Evolutionary conservation across 2,888 invertebrate genomes (phyloP), one percentile per base, ranked within the genome.

Genomic region (Eupithecia abbreviata): DNA sequence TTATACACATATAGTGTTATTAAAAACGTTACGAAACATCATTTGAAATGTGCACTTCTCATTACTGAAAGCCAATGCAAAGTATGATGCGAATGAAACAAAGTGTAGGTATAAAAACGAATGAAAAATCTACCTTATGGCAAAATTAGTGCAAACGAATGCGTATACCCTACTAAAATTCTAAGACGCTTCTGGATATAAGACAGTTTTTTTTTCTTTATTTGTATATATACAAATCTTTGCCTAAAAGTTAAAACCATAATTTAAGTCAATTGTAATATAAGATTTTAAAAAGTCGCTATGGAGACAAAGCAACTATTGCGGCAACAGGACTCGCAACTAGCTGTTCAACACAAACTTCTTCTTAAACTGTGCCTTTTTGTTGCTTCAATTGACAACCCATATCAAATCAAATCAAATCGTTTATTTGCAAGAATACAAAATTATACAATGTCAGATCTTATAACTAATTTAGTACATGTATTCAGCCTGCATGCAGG

Each of bases 231-330:
- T 30, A 30, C 30, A 62, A 30, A 30, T 3, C 3, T 9, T 43
- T 18, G 15, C n/a, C 43, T 43, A n/a, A 68, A 68, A 68, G 7
- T 68, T 43, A 68, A 9, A 69, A 69, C 47, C 0, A 13, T 18
- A 18, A 69, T 43, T 45, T 69, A 49, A 69, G 69, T 69, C 69
- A 69, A 69, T 69, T 69, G 47, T 69, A 47, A 69, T 12, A 69
- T 69, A 49, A 69, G 45, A 18, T 72, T 51, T 18, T 51, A 55
- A 30, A 51, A 30, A 30, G 30, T 30, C 30, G 30, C 30, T 30
- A 30, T 30, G 30, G 1, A 30, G 30, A 30, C 30, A 30, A 30
- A 30, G 30, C 30, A 30, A 30, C 30, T 30, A 0, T 30, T 30
- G 1, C 30, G 30, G 30, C 30, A 30, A 30, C 30, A 30, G 30